phyloP scores from a whole-genome alignment of 2,113 vertebrate genomes.

The Stegostoma tigrinum region DNA sequence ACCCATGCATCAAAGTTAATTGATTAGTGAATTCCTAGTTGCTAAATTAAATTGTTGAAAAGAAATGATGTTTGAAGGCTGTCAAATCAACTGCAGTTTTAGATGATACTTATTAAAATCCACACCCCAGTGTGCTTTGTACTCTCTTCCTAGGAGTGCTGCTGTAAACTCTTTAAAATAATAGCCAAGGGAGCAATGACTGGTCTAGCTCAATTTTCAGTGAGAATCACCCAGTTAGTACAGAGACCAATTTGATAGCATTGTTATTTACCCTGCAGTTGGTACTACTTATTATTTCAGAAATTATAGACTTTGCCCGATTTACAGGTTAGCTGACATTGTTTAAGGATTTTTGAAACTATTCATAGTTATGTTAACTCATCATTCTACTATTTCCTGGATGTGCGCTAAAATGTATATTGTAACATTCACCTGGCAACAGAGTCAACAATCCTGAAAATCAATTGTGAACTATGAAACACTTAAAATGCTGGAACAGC shows the following conservation, averaged over 20 bases:
- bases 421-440: background rate
- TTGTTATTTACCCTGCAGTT: constrained; percentile 1
- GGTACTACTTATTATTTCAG: background rate
- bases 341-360: background rate
- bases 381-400: background rate
- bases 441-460: background rate
- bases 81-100: background rate
- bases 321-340: background rate
- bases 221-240: background rate
- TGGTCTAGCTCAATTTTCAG: background rate
- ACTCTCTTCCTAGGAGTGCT: background rate
- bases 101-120: background rate
- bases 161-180: background rate
- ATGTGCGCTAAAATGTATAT: background rate
- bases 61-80: background rate
- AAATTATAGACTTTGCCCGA: background rate
- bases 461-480: background rate
- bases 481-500: background rate
- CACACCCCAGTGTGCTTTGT: background rate
- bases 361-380: background rate
- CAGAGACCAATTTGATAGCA: background rate
- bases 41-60: background rate
- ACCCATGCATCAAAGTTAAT: background rate
- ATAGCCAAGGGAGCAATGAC: background rate
- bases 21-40: background rate